Base-by-base conservation (phyloP, 2,888 invertebrate species). In the Pogonocherus hispidulus region DNA sequence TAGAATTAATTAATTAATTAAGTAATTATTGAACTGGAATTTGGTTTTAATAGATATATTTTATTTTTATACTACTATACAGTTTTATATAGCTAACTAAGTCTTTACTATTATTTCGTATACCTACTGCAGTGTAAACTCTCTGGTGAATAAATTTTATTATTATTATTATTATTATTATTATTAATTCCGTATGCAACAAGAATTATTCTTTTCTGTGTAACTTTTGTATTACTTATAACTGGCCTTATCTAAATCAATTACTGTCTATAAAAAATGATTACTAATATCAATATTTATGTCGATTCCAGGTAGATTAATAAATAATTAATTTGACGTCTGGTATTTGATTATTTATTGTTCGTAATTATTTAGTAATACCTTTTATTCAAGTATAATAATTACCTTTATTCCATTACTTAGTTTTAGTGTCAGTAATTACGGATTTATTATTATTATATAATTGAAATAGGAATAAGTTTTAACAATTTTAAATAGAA, bases 341-440 rank as follows among this genome's bases (percentile, higher is more conserved):
- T 52, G 32, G 16, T 49, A 49, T 51, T 52, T 52, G 6, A 52
- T 52, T 52, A 8, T 51, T 51, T 51, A 51, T 51, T 23, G 18
- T 52, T 41, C 9, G 32, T 52, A 52, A 52, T 52, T 52, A 32
- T 14, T 35, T 11, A 52, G 32, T 16, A 52, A 32, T 52, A 32
- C 9, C 52, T 18, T 18, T 27, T 52, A 52, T 32, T 32, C 52
- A 2, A 8, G 16, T 3, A 20, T 16, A 52, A 52, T 52, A 32
- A 52, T 19, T 18, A 18, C 52, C 4, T 32, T 52, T 52, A 52
- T 27, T 18, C 52, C 27, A 52, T 52, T 35, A 52, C 18, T 32
- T 32, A 11, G 32, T 52, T 22, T 22, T 20, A 52, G 27, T 41
- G 41, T 41, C 23, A 19, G 51, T 52, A 52, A 52, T 52, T 52